phyloP scores from a whole-genome alignment of 2,888 invertebrate genomes.

The Limnephilus rhombicus region DNA sequence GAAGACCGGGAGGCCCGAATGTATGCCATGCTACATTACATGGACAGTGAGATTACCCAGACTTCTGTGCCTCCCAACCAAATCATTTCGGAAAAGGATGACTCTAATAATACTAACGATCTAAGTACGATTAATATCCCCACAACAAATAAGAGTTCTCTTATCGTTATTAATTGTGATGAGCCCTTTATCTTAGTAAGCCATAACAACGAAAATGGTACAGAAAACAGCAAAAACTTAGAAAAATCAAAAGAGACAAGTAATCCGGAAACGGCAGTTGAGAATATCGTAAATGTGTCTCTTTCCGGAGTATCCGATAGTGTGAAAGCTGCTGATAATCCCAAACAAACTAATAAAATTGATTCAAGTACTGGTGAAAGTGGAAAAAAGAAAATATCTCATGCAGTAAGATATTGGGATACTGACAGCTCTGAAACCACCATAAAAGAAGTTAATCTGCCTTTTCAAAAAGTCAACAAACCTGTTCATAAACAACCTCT shows the following conservation, averaged over 20 bases:
- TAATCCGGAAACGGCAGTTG: background rate
- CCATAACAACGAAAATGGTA: background rate
- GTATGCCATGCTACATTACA: slow-evolving; percentile 76
- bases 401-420: slow-evolving; percentile 48
- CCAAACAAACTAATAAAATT: slow-evolving; percentile 2
- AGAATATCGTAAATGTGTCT: background rate
- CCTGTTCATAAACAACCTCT: background rate
- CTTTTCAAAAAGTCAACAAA: slow-evolving; percentile 34
- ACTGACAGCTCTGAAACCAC: background rate
- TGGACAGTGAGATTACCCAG: slow-evolving; percentile 69
- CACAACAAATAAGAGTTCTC: background rate
- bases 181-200: background rate
- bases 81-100: background rate
- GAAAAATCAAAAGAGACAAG: background rate
- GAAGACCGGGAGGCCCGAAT: slow-evolving; percentile 76
- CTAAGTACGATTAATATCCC: background rate
- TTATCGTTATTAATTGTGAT: background rate
- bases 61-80: background rate
- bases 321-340: background rate
- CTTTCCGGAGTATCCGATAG: background rate
- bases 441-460: slow-evolving; percentile 3
- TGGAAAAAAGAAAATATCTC: slow-evolving; percentile 30
- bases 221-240: background rate
- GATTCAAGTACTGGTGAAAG: background rate
- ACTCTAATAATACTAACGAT: background rate